Base-by-base conservation (phyloP, 2,888 invertebrate genomes). In the Eugnorisma glareosa region DNA sequence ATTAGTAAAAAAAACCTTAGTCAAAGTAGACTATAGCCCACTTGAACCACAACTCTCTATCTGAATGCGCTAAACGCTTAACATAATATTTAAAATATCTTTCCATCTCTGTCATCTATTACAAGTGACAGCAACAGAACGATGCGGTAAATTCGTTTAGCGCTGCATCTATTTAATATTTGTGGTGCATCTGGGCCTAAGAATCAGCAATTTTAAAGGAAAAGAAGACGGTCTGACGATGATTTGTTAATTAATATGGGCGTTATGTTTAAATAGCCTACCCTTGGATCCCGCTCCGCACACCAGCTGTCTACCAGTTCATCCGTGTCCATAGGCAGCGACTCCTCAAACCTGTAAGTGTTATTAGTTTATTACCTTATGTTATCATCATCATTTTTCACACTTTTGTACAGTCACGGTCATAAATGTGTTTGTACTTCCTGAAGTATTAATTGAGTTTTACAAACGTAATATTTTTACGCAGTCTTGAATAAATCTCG, bases 231-330 rank as follows among this genome's bases (percentile, higher is more conserved):
- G 18, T 0, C 24, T 54, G 21, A 11, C 11, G 3, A 15, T 81
- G 11, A 40, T 57, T 35, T 28, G 21, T 59, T 59, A 21, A 21
- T 40, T 63, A 67, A 67, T 37, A 31, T 1, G 28, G 1, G 18
- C 43, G 4, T 18, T 35, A 13, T 51, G 3, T 67, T 72, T 28
- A 69, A 15, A 13, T 64, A 95, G 93, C 90, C 94, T 0, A 88
- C 93, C 0, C 83, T 93, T 1, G 92, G 93, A 0, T 95, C 95
- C 0, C 92, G 96, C 0, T 95, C 96, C 0, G 94, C 93, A 0
- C 94, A 96, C 31, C 96, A 96, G 86, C 88, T 96, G 31, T 96
- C 96, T 0, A 96, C 96, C 0, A 96, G 96, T 66, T 96, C 96
- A 0, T 96, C 96, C 0, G 96, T 95, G 0, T 96, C 96, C 1